phyloP scores from a whole-genome alignment of 2,797 vertebrate genomes.

The Channallabes apus region DNA sequence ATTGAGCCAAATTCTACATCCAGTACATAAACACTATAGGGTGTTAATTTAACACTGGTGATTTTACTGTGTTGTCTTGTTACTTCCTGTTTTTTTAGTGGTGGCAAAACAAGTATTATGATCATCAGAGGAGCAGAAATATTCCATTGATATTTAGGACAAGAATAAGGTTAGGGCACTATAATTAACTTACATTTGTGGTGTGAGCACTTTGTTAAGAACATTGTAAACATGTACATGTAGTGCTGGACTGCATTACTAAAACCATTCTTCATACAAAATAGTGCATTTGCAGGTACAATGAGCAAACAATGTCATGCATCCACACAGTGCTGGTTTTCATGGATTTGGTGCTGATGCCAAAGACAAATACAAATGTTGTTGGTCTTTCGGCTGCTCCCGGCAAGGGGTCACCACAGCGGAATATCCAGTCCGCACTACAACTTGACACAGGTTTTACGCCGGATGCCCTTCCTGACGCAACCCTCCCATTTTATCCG shows the following conservation, averaged over 20 bases:
- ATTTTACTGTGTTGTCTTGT: neutral
- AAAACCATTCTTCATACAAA: neutral
- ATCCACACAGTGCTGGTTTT: neutral
- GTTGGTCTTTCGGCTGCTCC: too few species aligned
- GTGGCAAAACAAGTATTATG: neutral
- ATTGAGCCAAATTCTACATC: too few species aligned
- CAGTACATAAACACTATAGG: too few species aligned
- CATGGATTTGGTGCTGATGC: neutral
- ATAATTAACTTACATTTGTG: neutral
- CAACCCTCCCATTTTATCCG: too few species aligned
- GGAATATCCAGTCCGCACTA: too few species aligned
- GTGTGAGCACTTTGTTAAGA: neutral
- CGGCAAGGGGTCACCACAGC: too few species aligned
- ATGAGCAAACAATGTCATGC: neutral
- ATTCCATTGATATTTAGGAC: neutral
- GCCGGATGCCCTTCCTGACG: too few species aligned
- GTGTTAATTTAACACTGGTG: too few species aligned
- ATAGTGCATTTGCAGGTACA: neutral
- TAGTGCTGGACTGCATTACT: neutral
- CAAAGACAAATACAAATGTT: too few species aligned
- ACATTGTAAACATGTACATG: neutral
- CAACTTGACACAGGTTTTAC: too few species aligned
- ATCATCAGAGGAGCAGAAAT: neutral
- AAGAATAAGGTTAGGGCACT: neutral
- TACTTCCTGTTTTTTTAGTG: neutral